Evolutionary conservation across 2,888 invertebrate genomes (phyloP), one percentile per base, ranked within the genome.

Genomic region (Helleia helle): DNA sequence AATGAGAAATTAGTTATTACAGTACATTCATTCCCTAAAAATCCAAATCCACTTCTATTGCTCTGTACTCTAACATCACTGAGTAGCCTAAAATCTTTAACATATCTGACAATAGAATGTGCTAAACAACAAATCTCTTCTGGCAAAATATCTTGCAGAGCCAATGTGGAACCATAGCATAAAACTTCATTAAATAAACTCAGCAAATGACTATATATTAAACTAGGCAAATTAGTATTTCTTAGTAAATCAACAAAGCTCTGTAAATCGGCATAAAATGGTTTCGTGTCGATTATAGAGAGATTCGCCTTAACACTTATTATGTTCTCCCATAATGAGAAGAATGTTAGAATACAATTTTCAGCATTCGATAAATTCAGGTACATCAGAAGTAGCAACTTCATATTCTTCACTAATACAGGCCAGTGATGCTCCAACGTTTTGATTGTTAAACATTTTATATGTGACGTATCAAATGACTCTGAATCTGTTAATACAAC

Each of bases 241-340:
- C 90, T 83, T 41, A 93, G 69, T 45, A 92, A 76, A 44, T 91
- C 87, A 8, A 93, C 92, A 71, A 95, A 93, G 56, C 90, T 89
- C 55, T 94, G 93, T 52, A 95, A 72, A 62, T 94, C 92, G 1
- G 93, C 91, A 67, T 95, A 94, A 70, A 95, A 96, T 2, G 94
- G 92, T 66, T 95, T 92, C 0, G 94, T 95, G 63, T 95, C 95
- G 48, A 94, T 91, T 17, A 95, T 92, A 29, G 95, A 94, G 40
- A 96, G 87, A 81, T 95, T 95, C 13, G 95, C 94, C 76, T 93
- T 94, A 0, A 95, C 94, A 40, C 95, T 94, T 62, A 96, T 95
- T 11, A 95, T 93, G 51, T 93, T 92, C 65, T 95, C 94, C 95
- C 95, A 95, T 25, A 96, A 75, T 38, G 92, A 90, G 50, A 96